These are phyloP conservation scores for Parnassius apollo DNA, from an alignment of 2,888 invertebrate species.

Conservation along the genomic window DNA sequence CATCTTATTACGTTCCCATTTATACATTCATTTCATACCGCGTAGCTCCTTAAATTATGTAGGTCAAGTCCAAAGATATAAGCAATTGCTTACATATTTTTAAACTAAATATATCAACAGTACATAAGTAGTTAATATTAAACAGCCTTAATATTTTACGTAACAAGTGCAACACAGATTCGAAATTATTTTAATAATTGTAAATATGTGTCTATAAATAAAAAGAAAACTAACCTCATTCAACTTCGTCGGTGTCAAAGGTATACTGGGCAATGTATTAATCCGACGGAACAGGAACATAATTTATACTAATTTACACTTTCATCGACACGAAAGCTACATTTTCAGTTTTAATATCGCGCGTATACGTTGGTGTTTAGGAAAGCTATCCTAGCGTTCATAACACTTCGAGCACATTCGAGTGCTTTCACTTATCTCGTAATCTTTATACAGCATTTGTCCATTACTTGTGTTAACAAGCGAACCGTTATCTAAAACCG, in stretches of 20 bases:
- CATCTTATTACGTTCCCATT: no score
- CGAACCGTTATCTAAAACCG: constrained; percentile 37
- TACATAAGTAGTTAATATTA: no score
- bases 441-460: constrained; percentile 52
- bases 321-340: background rate
- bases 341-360: constrained; percentile 1
- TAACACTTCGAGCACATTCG: constrained; percentile 12
- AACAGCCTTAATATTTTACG: no score
- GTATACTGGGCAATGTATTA: constrained; percentile 52
- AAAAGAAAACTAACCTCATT: constrained; percentile 44
- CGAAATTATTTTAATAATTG: no score
- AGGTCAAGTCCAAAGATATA: no score
- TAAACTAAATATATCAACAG: no score
- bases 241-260: constrained; percentile 41
- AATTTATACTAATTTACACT: constrained; percentile 25
- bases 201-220: background rate
- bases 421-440: constrained; percentile 35
- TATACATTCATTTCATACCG: no score
- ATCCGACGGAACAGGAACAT: constrained; percentile 65
- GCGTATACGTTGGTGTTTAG: constrained; percentile 12
- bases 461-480: constrained; percentile 52
- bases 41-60: no score
- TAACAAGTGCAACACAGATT: no score
- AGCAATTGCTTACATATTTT: no score
- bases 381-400: constrained; percentile 6